phyloP scores from a whole-genome alignment of 2,113 vertebrate genomes.

The Nibea coibor region DNA sequence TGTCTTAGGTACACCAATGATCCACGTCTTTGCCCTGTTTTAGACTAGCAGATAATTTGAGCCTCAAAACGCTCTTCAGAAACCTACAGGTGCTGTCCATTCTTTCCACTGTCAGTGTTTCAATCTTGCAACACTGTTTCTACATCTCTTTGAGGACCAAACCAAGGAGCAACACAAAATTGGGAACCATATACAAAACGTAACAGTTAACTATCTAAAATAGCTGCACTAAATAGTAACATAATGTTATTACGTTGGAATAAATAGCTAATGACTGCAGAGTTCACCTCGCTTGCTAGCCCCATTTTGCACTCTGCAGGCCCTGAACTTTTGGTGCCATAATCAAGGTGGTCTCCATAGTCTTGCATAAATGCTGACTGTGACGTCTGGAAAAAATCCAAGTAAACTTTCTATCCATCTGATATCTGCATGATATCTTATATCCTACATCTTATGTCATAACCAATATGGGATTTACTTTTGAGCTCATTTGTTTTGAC shows the following conservation, averaged over 20 bases:
- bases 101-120: no score
- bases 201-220: neutral
- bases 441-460: neutral
- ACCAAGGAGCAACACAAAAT: neutral
- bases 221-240: neutral
- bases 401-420: neutral
- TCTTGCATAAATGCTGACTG: neutral
- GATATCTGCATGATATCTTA: slow-evolving; percentile 8
- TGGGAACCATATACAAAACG: neutral
- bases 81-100: no score
- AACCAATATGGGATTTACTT: neutral
- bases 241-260: neutral
- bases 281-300: neutral
- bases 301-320: neutral
- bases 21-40: no score
- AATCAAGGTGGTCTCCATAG: neutral
- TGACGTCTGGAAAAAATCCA: neutral
- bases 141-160: neutral
- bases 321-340: neutral
- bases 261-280: neutral
- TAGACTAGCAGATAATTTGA: no score
- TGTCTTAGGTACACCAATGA: no score
- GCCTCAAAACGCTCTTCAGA: no score
- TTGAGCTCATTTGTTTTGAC: slow-evolving; percentile 5
- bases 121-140: neutral